Evolutionary conservation across 2,797 vertebrate species (phyloP).

Genomic region (Macrochelys suwanniensis): DNA sequence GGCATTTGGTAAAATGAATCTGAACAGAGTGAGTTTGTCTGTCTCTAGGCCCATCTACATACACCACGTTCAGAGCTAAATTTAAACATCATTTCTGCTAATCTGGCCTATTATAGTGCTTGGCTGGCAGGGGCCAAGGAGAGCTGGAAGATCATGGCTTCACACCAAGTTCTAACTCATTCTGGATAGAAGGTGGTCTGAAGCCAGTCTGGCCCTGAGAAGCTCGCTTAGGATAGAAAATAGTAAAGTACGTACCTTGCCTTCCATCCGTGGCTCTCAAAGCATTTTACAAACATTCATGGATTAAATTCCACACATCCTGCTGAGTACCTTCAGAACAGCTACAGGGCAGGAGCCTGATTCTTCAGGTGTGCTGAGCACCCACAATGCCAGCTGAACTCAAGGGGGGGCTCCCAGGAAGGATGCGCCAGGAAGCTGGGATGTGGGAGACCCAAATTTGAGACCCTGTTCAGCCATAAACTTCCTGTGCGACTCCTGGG

Average conservation of each 20-base stretch:
- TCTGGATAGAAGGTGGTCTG: neutral
- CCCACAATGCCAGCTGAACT: too few relatives aligned
- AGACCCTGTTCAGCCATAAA: neutral
- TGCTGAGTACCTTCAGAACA: too few relatives aligned
- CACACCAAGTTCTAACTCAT: neutral
- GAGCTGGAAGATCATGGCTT: neutral
- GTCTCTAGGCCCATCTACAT: fast-evolving
- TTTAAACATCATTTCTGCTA: neutral
- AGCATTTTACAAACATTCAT: neutral
- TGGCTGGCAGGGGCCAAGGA: neutral
- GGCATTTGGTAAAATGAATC: constrained; percentile 20
- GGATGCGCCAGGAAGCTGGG: neutral
- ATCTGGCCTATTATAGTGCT: neutral
- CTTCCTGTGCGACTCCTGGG: neutral
- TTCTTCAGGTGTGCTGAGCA: too few relatives aligned
- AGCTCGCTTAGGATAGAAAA: neutral
- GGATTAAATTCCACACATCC: neutral
- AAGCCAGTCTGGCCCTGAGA: fast-evolving
- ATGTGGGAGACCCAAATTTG: neutral
- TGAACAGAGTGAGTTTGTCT: neutral
- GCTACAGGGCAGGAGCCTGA: too few relatives aligned
- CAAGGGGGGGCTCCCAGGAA: too few relatives aligned
- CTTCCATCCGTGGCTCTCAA: neutral
- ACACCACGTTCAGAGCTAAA: neutral
- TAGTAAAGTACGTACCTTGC: neutral